Conservation (phyloP, 2,113 vertebrate genomes). For the Ammodytes dubius region DNA sequence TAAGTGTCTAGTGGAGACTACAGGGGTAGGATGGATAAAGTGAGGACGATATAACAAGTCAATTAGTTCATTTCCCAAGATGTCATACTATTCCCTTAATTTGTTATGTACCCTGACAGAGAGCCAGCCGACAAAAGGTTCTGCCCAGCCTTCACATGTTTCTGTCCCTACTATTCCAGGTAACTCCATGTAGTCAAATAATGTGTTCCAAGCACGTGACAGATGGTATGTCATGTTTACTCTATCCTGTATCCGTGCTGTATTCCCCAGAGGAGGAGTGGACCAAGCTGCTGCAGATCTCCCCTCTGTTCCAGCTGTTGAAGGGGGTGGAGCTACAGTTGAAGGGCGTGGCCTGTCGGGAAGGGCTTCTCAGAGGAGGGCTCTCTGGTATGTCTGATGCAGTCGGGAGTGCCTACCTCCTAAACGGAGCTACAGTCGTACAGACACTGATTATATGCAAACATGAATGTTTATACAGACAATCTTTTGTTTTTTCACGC, state of each 20-base stretch:
- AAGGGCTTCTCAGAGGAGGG: slow-evolving; percentile 62
- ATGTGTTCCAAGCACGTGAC: not conserved
- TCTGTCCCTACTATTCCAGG: slow-evolving; percentile 73
- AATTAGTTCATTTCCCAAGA: not conserved
- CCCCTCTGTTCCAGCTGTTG: slow-evolving; percentile 84
- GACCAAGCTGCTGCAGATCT: slow-evolving; percentile 60
- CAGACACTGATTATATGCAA: not conserved
- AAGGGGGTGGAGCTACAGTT: slow-evolving; percentile 76
- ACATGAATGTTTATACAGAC: not conserved
- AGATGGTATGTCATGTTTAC: not conserved
- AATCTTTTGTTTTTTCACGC: not conserved
- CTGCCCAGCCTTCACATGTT: slow-evolving; percentile 33
- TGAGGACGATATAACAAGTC: not conserved
- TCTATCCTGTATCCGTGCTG: not conserved
- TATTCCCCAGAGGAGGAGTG: slow-evolving; percentile 75
- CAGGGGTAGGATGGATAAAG: not conserved
- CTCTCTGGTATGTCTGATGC: slow-evolving; percentile 38
- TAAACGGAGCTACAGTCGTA: too few relatives aligned
- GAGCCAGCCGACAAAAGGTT: slow-evolving; percentile 57
- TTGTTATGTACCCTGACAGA: slow-evolving; percentile 48
- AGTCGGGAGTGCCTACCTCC: too few relatives aligned
- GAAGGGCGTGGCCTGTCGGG: slow-evolving; percentile 57
- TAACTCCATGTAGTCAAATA: slow-evolving; percentile 30
- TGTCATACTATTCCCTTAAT: not conserved
- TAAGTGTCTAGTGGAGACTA: too few relatives aligned